phyloP scores from a whole-genome alignment of 64 coral and sea anemone genomes.

The Acropora tenuis region DNA sequence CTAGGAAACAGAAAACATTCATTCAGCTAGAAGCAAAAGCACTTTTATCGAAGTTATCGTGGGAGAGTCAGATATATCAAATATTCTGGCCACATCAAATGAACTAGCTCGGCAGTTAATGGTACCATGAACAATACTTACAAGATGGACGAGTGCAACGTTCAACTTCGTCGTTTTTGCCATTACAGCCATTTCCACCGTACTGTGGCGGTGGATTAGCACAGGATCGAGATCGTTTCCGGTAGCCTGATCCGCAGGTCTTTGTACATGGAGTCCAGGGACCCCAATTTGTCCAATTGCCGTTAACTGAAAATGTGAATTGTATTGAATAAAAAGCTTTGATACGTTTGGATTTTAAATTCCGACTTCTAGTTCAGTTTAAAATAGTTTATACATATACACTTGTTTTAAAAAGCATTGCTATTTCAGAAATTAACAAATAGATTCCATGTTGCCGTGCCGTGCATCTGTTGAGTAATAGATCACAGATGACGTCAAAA shows the following conservation, averaged over 20 bases:
- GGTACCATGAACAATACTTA: not conserved
- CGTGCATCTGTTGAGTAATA: too few species aligned
- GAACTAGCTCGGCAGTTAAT: not conserved
- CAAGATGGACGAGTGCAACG: not conserved
- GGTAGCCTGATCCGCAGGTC: constrained; percentile 30
- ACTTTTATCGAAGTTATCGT: too few species aligned
- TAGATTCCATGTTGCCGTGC: too few species aligned
- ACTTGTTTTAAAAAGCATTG: too few species aligned
- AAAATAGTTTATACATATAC: not conserved
- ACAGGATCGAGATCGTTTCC: constrained; percentile 34
- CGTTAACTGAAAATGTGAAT: constrained; percentile 34
- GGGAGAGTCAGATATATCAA: too few species aligned
- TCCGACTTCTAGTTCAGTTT: too few species aligned
- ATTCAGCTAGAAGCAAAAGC: too few species aligned
- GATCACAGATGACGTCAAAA: too few species aligned
- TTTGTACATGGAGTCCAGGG: constrained; percentile 43
- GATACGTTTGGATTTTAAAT: too few species aligned
- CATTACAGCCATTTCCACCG: constrained; percentile 56
- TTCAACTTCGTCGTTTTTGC: constrained; percentile 15
- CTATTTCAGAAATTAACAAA: too few species aligned
- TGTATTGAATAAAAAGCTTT: not conserved
- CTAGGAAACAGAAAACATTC: too few species aligned
- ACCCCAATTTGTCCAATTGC: constrained; percentile 54
- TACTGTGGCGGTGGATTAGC: constrained; percentile 42
- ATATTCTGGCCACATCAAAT: too few species aligned